Evolutionary conservation across 2,113 vertebrate species (phyloP), one percentile per base, ranked within the genome.

Genomic region (Sardina pilchardus): DNA sequence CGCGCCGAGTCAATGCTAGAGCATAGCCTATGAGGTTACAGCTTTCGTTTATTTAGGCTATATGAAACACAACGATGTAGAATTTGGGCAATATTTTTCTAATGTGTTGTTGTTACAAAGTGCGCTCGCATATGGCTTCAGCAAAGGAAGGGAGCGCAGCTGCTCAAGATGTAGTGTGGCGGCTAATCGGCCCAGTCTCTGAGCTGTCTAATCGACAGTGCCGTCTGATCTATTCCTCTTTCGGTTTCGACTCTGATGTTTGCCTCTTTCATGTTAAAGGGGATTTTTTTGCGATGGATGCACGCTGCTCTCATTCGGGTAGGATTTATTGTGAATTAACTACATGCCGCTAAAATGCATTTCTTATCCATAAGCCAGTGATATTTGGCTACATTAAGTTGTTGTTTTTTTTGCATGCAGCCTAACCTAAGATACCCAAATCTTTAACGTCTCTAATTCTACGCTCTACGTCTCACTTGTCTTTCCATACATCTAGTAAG

Each of bases 261-360:
- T 95, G 94, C 81, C 94, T 95, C 81, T 95, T 95, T 87, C 90
- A 90, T n/a, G 89, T 93, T 17, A 91, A 91, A 71, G 93, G 90
- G 5, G 93, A 94, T 78, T 95, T 95, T 82, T 94, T 92, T 67
- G 94, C 94, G 8, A 93, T 95, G 94, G 94, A 95, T 83, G 94
- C 94, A 24, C 95, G 95, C 82, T 95, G 95, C 50, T 82, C 94
- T 12, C 95, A 95, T 89, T 89, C 93, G 30, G 95, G 95, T 95
- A 92, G 86, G 12, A 71, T 21, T 17, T 14, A 45, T 19, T 44
- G 34, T 53, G 34, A 26, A 42, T 30, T 71, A 7, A 30, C 63
- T 71, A 19, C 16, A 53, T 53, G 16, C 16, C 16, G 3, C 1
- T 53, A 53, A 53, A 16, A 17, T 53, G 17, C 17, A 53, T 53